phyloP scores from a whole-genome alignment of 30 jellyfish, hydroid and myxozoan genomes.

The Pelagia noctiluca region DNA sequence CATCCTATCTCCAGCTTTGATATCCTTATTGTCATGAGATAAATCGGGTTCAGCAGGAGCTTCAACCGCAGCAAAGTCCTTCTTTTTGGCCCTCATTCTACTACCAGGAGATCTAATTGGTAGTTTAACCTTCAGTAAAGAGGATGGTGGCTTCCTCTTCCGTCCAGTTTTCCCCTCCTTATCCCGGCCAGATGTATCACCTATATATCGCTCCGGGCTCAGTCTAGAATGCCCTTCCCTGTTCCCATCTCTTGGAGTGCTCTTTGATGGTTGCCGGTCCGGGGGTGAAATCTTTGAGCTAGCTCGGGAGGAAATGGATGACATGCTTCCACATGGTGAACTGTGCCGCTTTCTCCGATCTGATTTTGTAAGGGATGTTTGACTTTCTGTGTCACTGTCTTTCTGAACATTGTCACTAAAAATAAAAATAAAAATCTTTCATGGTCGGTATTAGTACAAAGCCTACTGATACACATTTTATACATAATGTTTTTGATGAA shows the following conservation, averaged over 20 bases:
- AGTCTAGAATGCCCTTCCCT: background rate
- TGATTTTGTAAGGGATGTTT: background rate
- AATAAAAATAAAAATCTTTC: no score
- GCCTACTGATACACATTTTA: no score
- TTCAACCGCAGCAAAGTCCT: no score
- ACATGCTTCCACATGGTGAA: background rate
- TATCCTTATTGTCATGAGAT: no score
- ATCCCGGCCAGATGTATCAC: background rate
- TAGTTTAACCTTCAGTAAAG: background rate
- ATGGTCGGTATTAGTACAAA: no score
- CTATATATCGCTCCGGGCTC: background rate
- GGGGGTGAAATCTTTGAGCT: background rate
- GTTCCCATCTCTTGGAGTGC: background rate
- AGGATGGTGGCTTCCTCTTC: background rate
- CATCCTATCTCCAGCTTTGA: no score
- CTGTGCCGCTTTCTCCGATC: background rate
- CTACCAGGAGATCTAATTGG: background rate
- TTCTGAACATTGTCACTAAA: no score
- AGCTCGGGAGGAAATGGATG: background rate
- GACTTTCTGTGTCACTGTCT: background rate
- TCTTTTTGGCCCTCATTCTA: no score
- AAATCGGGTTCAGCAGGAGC: no score
- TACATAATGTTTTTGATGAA: no score
- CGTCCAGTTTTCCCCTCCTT: background rate
- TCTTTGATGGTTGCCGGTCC: background rate